These are phyloP conservation scores for Alcedo atthis DNA, from an alignment of 2,797 vertebrate species.

Conservation along the genomic window DNA sequence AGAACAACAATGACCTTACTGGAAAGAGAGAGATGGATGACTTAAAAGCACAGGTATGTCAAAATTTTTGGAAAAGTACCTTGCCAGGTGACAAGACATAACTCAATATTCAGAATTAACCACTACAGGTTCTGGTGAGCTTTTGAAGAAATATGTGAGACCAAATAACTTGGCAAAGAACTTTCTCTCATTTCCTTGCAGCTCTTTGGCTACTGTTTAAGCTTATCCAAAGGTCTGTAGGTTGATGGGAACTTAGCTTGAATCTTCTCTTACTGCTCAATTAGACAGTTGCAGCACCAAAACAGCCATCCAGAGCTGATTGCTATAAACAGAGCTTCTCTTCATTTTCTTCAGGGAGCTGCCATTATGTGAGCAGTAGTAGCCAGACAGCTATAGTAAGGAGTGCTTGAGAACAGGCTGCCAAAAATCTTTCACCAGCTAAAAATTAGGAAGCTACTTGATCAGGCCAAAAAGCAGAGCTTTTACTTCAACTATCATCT, in stretches of 20 bases:
- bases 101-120: neutral
- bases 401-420: neutral
- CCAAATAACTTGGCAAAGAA: neutral
- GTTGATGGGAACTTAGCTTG: neutral
- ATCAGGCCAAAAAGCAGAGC: neutral
- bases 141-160: neutral
- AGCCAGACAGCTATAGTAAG: neutral
- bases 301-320: neutral
- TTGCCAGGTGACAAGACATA: neutral
- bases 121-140: neutral
- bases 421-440: conserved; percentile 21
- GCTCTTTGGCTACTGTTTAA: neutral
- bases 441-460: neutral
- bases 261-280: neutral
- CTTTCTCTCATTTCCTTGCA: neutral
- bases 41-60: neutral
- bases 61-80: neutral
- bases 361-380: neutral
- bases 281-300: neutral
- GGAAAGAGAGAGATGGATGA: neutral
- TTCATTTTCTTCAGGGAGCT: neutral
- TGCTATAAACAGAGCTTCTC: neutral
- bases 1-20: neutral
- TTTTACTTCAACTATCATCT: neutral
- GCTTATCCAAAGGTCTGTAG: neutral